These are phyloP conservation scores for Euphonia xanthogaster DNA, from an alignment of 2,797 vertebrate species.

Conservation along the genomic window DNA sequence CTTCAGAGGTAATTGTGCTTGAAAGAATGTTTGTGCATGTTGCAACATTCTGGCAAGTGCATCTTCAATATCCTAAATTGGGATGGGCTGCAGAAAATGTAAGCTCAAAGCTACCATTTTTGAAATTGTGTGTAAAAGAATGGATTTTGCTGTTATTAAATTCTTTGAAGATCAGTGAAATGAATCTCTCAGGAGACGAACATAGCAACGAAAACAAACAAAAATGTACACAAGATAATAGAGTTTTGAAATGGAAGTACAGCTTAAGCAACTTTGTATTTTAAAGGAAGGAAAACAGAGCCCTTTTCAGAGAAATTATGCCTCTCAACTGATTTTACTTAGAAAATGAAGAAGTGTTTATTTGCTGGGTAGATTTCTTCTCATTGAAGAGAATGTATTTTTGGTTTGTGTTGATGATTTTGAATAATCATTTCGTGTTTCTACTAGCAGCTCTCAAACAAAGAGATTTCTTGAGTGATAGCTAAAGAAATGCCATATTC, in stretches of 20 bases:
- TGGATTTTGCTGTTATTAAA: not conserved
- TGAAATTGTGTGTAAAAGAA: not conserved
- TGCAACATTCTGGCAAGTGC: not conserved
- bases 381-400: constrained; percentile 49
- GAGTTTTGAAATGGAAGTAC: not conserved
- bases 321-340: constrained; percentile 16
- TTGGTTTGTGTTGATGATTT: constrained; percentile 56
- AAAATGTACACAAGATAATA: not conserved
- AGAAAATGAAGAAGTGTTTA: constrained; percentile 29
- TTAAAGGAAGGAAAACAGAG: constrained; percentile 17
- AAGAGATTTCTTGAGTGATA: constrained; percentile 60
- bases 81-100: not conserved
- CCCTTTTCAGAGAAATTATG: constrained; percentile 1
- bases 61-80: not conserved
- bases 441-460: constrained; percentile 37
- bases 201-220: not conserved
- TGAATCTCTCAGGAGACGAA: not conserved
- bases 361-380: constrained; percentile 27
- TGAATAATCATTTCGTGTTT: constrained; percentile 61
- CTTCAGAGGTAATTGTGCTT: not conserved
- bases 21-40: not conserved
- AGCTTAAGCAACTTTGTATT: not conserved
- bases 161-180: not conserved
- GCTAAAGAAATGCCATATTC: constrained; percentile 35
- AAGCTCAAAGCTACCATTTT: not conserved